phyloP scores from a whole-genome alignment of 2,888 invertebrate species.

The Abrostola triplasia region DNA sequence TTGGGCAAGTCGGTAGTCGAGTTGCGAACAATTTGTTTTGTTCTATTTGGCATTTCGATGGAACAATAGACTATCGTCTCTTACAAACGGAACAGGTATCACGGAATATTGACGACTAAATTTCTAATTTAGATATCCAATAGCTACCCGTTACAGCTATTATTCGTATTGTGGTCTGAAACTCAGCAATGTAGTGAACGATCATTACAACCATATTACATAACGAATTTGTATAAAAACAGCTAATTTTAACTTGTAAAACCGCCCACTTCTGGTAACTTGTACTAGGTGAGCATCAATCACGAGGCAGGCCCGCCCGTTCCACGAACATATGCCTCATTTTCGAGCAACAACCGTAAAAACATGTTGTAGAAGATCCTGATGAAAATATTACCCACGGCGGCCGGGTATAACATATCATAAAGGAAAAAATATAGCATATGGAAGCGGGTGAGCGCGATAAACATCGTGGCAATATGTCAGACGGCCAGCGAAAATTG shows the following conservation, averaged over 20 bases:
- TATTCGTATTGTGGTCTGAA: not conserved
- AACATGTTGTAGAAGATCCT: constrained; percentile 57
- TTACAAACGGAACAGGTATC: constrained; percentile 28
- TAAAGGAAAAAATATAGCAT: constrained; percentile 67
- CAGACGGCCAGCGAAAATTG: constrained; percentile 64
- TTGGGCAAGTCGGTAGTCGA: constrained; percentile 27
- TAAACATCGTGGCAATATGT: constrained; percentile 68
- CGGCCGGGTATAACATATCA: constrained; percentile 61
- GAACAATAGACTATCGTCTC: constrained; percentile 34
- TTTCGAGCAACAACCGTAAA: constrained; percentile 51
- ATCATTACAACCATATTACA: constrained; percentile 15
- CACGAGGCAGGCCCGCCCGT: constrained; percentile 33
- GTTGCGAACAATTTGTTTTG: constrained; percentile 43
- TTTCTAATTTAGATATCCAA: constrained; percentile 24
- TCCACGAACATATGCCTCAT: constrained; percentile 51
- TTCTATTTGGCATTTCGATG: constrained; percentile 32
- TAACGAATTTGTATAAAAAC: constrained; percentile 29
- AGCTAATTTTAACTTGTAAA: constrained; percentile 35
- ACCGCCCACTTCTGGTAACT: constrained; percentile 33
- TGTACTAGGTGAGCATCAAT: constrained; percentile 52
- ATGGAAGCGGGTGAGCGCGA: constrained; percentile 56
- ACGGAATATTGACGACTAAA: constrained; percentile 21
- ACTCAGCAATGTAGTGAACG: constrained; percentile 8
- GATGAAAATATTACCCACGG: constrained; percentile 68
- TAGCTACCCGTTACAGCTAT: constrained; percentile 12